A percentile compares a stretch with the other conserved stretches of the same genome.
These are phyloP conservation scores for Euplagia quadripunctaria DNA, from an alignment of 2,888 invertebrate species.

Conservation along the genomic window DNA sequence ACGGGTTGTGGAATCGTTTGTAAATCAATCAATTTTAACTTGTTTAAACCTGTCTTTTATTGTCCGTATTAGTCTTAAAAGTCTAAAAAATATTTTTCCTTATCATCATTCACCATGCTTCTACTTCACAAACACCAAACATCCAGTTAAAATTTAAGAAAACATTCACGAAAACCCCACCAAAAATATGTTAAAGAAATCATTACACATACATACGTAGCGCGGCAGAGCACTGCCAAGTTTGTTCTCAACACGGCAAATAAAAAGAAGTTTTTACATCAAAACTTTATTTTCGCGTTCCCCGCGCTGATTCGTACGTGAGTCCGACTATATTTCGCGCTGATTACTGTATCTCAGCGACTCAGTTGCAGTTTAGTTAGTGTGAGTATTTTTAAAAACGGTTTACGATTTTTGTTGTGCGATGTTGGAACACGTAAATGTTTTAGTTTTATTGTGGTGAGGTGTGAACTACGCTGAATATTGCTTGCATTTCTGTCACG, in stretches of 20 bases:
- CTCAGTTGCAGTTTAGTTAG: conserved; percentile 47
- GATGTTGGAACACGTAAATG: conserved; percentile 12
- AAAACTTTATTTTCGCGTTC: conserved; percentile 82
- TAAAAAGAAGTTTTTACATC: conserved; percentile 88
- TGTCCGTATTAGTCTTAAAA: too few relatives aligned
- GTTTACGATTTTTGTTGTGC: conserved; percentile 37
- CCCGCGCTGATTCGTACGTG: conserved; percentile 82
- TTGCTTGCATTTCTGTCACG: conserved; percentile 14
- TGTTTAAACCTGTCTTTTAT: too few relatives aligned
- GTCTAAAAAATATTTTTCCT: too few relatives aligned
- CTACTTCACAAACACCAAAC: conserved; percentile 4
- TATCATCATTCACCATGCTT: too few relatives aligned
- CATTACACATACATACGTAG: conserved; percentile 49
- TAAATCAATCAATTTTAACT: too few relatives aligned
- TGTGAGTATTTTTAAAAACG: conserved; percentile 43
- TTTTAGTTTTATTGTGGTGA: conserved; percentile 8
- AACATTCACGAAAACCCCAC: conserved; percentile 31
- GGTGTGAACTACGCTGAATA: background rate
- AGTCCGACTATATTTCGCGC: conserved; percentile 76
- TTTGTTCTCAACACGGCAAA: conserved; percentile 74
- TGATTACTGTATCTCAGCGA: conserved; percentile 72
- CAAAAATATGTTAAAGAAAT: conserved; percentile 51
- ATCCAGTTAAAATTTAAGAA: conserved; percentile 39
- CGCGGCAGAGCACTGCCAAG: conserved; percentile 52
- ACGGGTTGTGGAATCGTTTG: too few relatives aligned